Base-by-base conservation (phyloP, 1,140 invertebrate species). In the Streblospio benedicti region DNA sequence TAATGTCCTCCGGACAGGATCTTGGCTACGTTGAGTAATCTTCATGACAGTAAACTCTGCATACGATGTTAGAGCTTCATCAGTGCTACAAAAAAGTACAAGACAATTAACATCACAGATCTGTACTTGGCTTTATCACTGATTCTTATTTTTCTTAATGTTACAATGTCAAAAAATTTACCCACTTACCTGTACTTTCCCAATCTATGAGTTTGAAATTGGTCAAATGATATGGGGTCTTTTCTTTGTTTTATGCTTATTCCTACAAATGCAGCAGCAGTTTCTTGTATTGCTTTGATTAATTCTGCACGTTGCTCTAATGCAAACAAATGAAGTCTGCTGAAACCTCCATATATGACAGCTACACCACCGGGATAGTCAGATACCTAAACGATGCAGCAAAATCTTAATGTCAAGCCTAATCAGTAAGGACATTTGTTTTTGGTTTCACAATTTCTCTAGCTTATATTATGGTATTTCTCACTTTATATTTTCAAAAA, bases 181-280 rank as follows among this genome's bases (percentile, higher is more conserved):
- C n/a, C n/a, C n/a, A 23, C 64, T 74, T 76, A 90, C 88, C 89
- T 90, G 76, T 86, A 93, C 75, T 92, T 91, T 59, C 95, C 95
- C 70, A 98, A 86, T 72, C 91, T 81, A 71, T 92, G 85, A 65
- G 83, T 81, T 66, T 87, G 81, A 78, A 93, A 95, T 69, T 93
- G 86, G 61, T 94, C 87, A 60, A 89, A 77, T 1, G 86, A 87
- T 45, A 95, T 89, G 63, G 85, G 85, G 44, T 89, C 85, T 66
- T 88, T 88, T 57, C 88, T 80, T 57, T 92, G 84, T 80, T 88
- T 88, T 56, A 97, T 87, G 57, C 82, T 83, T 35, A 94, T 85
- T 59, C 87, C 90, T 54, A 97, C 80, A 75, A 87, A 87, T 55
- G 85, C 82, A 23, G 83, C 81, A 5, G 92, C 89, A 69, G 84